Evolutionary conservation across 35 echinoderm and acorn worm genomes (phyloP), one percentile per base, ranked within the genome.

Genomic region (Heliocidaris erythrogramma): DNA sequence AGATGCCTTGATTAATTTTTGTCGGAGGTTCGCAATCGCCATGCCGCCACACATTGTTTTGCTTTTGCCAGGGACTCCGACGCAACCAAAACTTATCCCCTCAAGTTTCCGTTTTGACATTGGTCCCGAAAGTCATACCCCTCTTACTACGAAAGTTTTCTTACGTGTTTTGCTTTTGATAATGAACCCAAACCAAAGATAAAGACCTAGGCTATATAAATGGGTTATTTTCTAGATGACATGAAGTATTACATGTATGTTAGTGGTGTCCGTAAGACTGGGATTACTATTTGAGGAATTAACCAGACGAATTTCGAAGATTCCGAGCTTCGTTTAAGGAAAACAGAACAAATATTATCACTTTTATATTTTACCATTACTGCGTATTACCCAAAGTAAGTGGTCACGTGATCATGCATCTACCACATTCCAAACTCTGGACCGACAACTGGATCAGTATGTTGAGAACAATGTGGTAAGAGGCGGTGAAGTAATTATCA

Each of bases 91-190:
- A 93, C 92, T 93, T 53, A 30, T 32, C 31, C 92, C 31, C 31
- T 13, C 29, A 89, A 21, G 87, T 89, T 89, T 89, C 87, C 87
- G 87, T 89, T 89, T 89, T 89, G 87, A 89, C 87, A 89, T 89
- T 32, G 87, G 87, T 48, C 87, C 31, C 47, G 87, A 32, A 47
- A 48, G 47, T 78, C 47, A 47, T 89, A n/a, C 87, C 87, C 87
- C 87, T 89, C 87, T 89, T 48, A 89, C 47, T 89, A 89, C 87
- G 87, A 89, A 89, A 89, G 87, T 48, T 89, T 89, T 89, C 47
- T 30, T 89, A 13, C 87, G 31, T 89, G 87, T 89, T 89, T 89
- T 89, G 87, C 87, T 89, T 89, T 89, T 89, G 87, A 89, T 89
- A 47, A 47, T 89, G 87, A 47, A 78, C 65, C 17, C 65, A 18